A percentile compares a stretch with the other conserved stretches of the same genome.
Conservation (phyloP, 2,797 vertebrate genomes). For the Falco columbarius region DNA sequence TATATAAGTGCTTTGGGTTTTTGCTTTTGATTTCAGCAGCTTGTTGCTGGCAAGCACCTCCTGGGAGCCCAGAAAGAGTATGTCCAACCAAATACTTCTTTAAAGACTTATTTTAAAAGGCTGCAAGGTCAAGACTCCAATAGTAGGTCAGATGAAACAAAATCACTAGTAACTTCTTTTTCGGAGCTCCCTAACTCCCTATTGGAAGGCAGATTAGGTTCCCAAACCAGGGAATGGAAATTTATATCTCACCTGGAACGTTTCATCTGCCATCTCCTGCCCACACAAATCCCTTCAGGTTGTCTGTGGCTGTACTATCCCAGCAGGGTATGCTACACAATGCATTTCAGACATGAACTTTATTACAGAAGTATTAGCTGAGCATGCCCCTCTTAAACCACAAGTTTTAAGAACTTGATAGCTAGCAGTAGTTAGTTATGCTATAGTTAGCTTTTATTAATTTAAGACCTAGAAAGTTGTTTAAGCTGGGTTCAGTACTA, state of each 20-base stretch:
- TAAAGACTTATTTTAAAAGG: not conserved
- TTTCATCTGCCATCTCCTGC: not conserved
- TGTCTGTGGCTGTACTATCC: not conserved
- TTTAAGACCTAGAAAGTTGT: not conserved
- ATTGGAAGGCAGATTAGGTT: not conserved
- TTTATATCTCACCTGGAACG: not conserved
- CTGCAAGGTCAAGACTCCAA: not conserved
- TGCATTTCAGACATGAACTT: not conserved
- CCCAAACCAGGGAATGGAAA: not conserved
- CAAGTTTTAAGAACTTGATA: not conserved
- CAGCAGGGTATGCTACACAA: not conserved
- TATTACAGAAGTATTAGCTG: not conserved
- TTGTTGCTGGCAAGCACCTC: not conserved
- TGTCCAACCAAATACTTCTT: not conserved
- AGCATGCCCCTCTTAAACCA: not conserved
- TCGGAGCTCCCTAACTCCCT: not conserved
- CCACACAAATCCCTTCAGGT: not conserved
- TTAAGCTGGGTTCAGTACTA: not conserved
- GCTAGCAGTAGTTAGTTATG: not conserved
- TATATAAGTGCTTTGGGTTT: not conserved
- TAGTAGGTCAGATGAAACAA: not conserved
- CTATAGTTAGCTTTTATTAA: not conserved
- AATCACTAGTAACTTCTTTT: not conserved
- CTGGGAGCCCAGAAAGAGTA: not conserved
- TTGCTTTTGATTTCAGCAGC: conserved; percentile 1